Evolutionary conservation across 2,888 invertebrate species (phyloP), one percentile per base, ranked within the genome.

Genomic region (Crepidodera aurea): DNA sequence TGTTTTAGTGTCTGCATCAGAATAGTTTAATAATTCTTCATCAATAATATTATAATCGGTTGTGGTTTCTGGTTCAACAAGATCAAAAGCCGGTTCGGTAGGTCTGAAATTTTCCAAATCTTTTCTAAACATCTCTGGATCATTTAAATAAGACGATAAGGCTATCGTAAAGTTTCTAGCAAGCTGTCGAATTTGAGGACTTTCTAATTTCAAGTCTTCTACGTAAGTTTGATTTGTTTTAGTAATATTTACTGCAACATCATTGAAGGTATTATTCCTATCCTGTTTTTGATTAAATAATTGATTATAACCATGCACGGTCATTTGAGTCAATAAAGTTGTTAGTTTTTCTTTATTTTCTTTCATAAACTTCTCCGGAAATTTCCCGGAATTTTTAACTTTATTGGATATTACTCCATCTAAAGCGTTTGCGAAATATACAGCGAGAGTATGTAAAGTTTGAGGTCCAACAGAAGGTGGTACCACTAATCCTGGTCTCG

Each of bases 91-190:
- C 0, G 91, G 92, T 71, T 91, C 91, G 0, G 92, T 93, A 0
- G 93, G 93, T 73, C 93, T 84, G 1, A 91, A 89, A 68, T 91
- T 89, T 5, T 90, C 88, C 15, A 94, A 78, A 15, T 89, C 89
- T 74, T 88, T 89, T 68, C 90, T 87, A 72, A 93, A 93, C 54
- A 88, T 88, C n/a, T 89, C 88, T 0, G 93, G 93, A 78, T 93
- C 90, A 78, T 93, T 90, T 2, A 94, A 82, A 70, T 93, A 94
- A 0, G 91, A 91, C 1, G 91, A 90, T 12, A 94, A 79, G 0
- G 93, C 93, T 73, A 92, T 88, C 0, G 93, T 93, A 72, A 94
- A 94, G 2, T 93, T 91, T 79, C 91, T 90, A 0, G 93, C 93
- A 2, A 93, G 79, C 78, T 93, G 91, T 53, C 93, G 84, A 0